phyloP scores from a whole-genome alignment of 1,140 invertebrate species.

The Sitobion miscanthi region DNA sequence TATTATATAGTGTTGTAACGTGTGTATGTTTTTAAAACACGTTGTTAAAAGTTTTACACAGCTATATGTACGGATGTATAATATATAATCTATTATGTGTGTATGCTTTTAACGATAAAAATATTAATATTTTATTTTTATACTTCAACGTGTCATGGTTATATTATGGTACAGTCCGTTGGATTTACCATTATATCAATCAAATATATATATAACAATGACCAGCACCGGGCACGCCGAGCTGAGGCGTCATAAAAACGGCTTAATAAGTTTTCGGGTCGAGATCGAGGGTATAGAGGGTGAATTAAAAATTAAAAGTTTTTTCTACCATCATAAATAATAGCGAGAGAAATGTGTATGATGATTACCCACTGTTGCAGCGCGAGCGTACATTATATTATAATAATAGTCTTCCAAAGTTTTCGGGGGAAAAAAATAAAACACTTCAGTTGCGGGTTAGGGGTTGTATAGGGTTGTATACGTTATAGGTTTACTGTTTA shows the following conservation, averaged over 20 bases:
- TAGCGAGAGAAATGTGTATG: not conserved
- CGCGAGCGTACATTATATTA: not conserved
- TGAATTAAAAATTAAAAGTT: constrained; percentile 3
- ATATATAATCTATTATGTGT: not conserved
- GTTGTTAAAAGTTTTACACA: not conserved
- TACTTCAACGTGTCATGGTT: not conserved
- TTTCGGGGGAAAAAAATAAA: not conserved
- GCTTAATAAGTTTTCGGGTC: constrained; percentile 1
- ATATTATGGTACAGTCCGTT: not conserved
- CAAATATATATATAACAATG: not conserved
- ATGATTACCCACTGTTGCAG: not conserved
- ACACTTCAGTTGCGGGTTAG: not conserved
- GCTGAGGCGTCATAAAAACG: not conserved
- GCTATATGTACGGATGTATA: not conserved
- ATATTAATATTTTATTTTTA: constrained; percentile 10
- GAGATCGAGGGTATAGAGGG: not conserved
- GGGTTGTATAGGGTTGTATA: not conserved
- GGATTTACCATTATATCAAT: not conserved
- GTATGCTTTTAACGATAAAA: not conserved
- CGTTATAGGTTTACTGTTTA: not conserved
- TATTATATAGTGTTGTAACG: not conserved
- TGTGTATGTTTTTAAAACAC: not conserved
- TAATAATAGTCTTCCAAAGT: constrained; percentile 1
- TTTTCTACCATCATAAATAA: not conserved
- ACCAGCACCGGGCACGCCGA: too few relatives aligned